These are phyloP conservation scores for Electrona antarctica DNA, from an alignment of 2,113 vertebrate species.

Conservation along the genomic window DNA sequence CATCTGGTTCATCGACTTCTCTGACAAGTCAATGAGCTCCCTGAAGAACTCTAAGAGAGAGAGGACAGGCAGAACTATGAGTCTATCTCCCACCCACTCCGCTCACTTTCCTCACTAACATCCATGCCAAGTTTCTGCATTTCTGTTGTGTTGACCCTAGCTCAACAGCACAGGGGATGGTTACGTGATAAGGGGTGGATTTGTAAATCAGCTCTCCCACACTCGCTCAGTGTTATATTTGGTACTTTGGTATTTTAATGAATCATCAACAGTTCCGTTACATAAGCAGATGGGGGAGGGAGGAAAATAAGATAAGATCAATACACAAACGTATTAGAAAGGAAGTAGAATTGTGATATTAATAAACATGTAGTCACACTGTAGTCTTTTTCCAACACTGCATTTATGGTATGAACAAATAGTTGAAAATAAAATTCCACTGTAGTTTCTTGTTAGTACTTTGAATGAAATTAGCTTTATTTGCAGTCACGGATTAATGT, in stretches of 20 bases:
- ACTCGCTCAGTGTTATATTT: slow-evolving; percentile 33
- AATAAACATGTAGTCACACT: too few relatives aligned
- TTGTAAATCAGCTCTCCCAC: slow-evolving; percentile 57
- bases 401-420: too few relatives aligned
- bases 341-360: slow-evolving; percentile 31
- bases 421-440: too few relatives aligned
- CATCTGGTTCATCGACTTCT: slow-evolving; percentile 88
- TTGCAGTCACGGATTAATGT: too few relatives aligned
- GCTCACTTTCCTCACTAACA: slow-evolving; percentile 10
- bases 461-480: too few relatives aligned
- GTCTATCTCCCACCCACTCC: slow-evolving; percentile 35
- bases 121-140: slow-evolving; percentile 34
- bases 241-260: slow-evolving; percentile 38
- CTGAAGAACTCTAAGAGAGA: slow-evolving; percentile 84
- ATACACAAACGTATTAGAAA: slow-evolving; percentile 47
- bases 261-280: slow-evolving; percentile 65
- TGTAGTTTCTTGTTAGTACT: too few relatives aligned
- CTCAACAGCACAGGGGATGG: slow-evolving; percentile 37
- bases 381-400: too few relatives aligned
- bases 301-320: slow-evolving; percentile 46
- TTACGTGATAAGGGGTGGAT: slow-evolving; percentile 48
- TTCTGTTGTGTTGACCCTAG: slow-evolving; percentile 19
- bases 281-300: slow-evolving; percentile 56
- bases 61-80: not conserved
- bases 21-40: slow-evolving; percentile 85